phyloP scores from a whole-genome alignment of 2,113 vertebrate genomes.

The Dromas ardeola region DNA sequence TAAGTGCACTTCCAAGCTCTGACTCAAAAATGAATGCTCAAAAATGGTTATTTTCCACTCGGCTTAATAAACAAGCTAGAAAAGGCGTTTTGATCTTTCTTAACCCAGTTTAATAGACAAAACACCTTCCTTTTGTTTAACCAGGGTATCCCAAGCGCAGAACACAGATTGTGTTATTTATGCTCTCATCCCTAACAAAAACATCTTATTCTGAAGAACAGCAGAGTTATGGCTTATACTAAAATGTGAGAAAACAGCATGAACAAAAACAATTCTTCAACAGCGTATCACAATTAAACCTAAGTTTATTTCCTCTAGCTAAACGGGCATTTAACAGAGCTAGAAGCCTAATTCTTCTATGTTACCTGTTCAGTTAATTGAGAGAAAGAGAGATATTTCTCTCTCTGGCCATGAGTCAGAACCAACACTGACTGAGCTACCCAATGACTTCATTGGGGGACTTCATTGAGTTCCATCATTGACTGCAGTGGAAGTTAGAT shows the following conservation, averaged over 20 bases:
- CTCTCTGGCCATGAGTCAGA: background rate
- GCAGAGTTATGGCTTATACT: background rate
- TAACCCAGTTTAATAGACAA: background rate
- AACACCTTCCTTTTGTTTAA: background rate
- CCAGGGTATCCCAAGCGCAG: background rate
- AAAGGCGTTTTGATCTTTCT: background rate
- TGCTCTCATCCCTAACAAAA: background rate
- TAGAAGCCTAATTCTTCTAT: background rate
- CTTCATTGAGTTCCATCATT: background rate
- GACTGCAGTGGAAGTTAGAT: background rate
- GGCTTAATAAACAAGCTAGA: background rate
- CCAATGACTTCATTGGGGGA: background rate
- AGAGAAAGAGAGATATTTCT: background rate
- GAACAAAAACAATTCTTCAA: background rate
- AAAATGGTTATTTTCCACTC: background rate
- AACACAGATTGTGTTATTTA: background rate
- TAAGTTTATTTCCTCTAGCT: background rate
- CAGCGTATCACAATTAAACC: background rate
- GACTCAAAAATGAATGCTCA: background rate
- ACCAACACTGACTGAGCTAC: background rate
- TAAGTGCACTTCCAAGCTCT: background rate
- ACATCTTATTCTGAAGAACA: background rate
- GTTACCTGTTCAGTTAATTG: background rate
- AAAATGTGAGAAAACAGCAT: background rate
- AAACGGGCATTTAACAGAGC: background rate